Base-by-base conservation (phyloP, 2,797 vertebrate species). In the Argya squamiceps region DNA sequence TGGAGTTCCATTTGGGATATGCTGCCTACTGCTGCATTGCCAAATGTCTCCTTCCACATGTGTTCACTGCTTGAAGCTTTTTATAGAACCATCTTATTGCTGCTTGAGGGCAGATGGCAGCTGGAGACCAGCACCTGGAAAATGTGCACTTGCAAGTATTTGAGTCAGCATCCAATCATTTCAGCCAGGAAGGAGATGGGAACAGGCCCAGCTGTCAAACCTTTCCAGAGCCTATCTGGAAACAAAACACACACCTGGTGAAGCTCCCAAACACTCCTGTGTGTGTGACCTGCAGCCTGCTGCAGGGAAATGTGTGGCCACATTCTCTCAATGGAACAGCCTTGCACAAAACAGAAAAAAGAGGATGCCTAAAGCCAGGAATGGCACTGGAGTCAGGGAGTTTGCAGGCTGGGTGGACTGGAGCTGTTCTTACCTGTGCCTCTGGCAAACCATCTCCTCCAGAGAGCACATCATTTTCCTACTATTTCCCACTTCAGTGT, bases 41-140 rank as follows among this genome's bases (percentile, higher is more conserved):
- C 50, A 53, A 82, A 52, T 9, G 2, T 21, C 44, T 49, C 32
- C 60, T 22, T 76, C 63, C 60, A 21, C 0, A 0, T n/a, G 18
- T 11, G 27, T 29, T 79, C 29, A 34, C 8, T 0, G 2, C 70
- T 39, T 27, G 21, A 34, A 34, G 6, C 39, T 65, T 69, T 56
- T 43, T 34, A 15, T 4, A 17, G 59, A 62, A 22, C 6, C 30
- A 6, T 41, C 65, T 59, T 20, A 53, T 62, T 71, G 41, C n/a
- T 70, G 70, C 56, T 44, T 10, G 22, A 53, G 14, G 56, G 71
- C 75, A 89, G 56, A 55, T 6, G 21, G 68, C 26, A 79, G 71
- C 81, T 77, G 49, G 81, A 88, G 70, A 50, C 44, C 56, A 64
- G 62, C 84, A 83, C 82, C 84, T 85, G 89, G 64, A 44, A 91